A percentile compares a stretch with the other conserved stretches of the same genome.
Evolutionary conservation across 2,888 invertebrate species (phyloP).

Genomic region (Cosmia trapezina): DNA sequence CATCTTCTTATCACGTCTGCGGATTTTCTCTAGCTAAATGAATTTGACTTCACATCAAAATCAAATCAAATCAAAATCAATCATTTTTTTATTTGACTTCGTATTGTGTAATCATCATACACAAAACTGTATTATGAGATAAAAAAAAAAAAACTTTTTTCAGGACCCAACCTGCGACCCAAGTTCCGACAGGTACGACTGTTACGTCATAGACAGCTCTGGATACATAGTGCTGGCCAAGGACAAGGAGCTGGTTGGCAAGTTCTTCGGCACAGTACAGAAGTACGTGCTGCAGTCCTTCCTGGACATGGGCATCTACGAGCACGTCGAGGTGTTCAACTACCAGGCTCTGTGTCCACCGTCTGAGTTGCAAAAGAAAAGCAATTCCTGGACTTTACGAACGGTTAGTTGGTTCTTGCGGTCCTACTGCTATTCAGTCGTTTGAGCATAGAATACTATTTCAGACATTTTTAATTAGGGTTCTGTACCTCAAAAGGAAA

Average conservation of each 20-base stretch:
- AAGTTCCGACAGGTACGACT: conserved; percentile 92
- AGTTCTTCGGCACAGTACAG: conserved; percentile 95
- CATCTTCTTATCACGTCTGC: neutral
- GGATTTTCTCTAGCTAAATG: neutral
- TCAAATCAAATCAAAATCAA: too few relatives aligned
- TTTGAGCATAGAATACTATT: neutral
- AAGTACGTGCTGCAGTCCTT: conserved; percentile 93
- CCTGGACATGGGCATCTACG: conserved; percentile 93
- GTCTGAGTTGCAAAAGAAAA: conserved; percentile 68
- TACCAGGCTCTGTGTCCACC: conserved; percentile 94
- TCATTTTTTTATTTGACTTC: neutral
- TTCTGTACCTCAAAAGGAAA: too few relatives aligned
- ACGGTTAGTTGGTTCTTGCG: conserved; percentile 70
- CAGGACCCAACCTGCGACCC: conserved; percentile 85
- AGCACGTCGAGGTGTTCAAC: conserved; percentile 94
- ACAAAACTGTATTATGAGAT: neutral
- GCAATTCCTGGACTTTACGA: conserved; percentile 75
- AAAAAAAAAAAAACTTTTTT: conserved; percentile 29
- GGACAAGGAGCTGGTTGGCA: conserved; percentile 93
- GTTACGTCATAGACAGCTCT: conserved; percentile 97
- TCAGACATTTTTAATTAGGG: neutral
- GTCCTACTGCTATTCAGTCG: neutral
- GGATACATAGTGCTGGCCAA: conserved; percentile 95
- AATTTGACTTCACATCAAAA: neutral
- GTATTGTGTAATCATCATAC: neutral